Conservation (phyloP, 2,888 invertebrate genomes). For the Aphodius granarius region DNA sequence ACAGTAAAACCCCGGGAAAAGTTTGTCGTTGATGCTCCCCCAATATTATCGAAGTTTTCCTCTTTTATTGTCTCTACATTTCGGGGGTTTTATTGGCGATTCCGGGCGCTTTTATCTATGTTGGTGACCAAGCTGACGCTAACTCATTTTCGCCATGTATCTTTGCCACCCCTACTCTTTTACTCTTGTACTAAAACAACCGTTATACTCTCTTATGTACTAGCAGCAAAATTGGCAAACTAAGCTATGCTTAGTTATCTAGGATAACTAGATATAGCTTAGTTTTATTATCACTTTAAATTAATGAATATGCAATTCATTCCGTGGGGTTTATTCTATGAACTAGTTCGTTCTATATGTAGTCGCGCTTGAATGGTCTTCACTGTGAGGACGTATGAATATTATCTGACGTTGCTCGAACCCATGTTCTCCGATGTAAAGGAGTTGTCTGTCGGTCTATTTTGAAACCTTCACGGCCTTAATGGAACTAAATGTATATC, state of each 20-base stretch:
- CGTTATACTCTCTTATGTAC: background rate
- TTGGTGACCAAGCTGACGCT: background rate
- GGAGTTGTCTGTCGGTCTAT: background rate
- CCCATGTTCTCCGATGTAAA: background rate
- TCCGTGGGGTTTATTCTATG: too few species aligned
- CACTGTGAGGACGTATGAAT: background rate
- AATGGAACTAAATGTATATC: background rate
- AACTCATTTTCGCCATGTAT: background rate
- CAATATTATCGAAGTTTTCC: background rate
- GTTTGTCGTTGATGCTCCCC: background rate
- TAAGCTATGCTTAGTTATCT: background rate
- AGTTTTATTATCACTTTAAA: too few species aligned
- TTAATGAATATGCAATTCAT: too few species aligned
- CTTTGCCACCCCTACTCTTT: background rate
- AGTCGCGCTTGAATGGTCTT: background rate
- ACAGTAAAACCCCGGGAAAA: background rate
- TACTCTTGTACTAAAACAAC: background rate
- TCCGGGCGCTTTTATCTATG: background rate
- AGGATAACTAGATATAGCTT: too few species aligned
- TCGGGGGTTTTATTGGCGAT: background rate
- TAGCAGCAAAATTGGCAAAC: background rate
- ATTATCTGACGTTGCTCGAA: background rate
- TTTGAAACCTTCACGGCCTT: background rate
- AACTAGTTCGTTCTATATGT: background rate
- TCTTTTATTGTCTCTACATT: background rate